Evolutionary conservation across 1,140 invertebrate species (phyloP), one percentile per base, ranked within the genome.

Genomic region (Megalopta genalis): DNA sequence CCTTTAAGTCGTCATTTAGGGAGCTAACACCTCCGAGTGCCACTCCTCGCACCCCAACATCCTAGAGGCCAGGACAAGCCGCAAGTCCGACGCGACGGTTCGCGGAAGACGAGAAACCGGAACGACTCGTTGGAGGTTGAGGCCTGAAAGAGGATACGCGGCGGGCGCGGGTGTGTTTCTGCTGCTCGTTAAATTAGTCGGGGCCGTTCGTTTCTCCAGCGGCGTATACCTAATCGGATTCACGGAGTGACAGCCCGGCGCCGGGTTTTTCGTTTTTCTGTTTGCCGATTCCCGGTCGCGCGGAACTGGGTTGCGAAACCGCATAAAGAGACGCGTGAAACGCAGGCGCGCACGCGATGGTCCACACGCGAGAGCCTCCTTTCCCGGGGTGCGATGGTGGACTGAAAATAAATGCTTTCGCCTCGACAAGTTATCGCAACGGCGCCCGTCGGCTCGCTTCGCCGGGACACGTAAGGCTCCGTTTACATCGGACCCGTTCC

Each of bases 341-440:
- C 52, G 64, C 68, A 72, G n/a, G 16, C 81, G 65, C 65, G 16
- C 57, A 63, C 64, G 57, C 60, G 70, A 37, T 57, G n/a, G 27
- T 68, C 49, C 65, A 25, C 49, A 39, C n/a, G 10, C 57, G 71
- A 46, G n/a, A 69, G 59, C 52, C 77, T 72, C 32, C 42, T 85
- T 82, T 71, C 83, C 73, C 42, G 32, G 39, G 57, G n/a, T 66
- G 62, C 69, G 85, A 85, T 85, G 75, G 71, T 82, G 42, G 84
- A 79, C 79, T 85, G 84, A 86, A 85, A 86, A 86, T 85, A 86
- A 86, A 85, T 67, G 63, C 77, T 82, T 84, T 77, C 66, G 73
- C 62, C 37, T 70, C 69, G 73, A 25, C 71, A 65, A 60, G 60
- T 69, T 71, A 66, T 64, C 64, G 80, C 74, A 70, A 78, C 64